Evolutionary conservation across 2,797 vertebrate species (phyloP), one percentile per base, ranked within the genome.

Genomic region (Anguilla obscura): DNA sequence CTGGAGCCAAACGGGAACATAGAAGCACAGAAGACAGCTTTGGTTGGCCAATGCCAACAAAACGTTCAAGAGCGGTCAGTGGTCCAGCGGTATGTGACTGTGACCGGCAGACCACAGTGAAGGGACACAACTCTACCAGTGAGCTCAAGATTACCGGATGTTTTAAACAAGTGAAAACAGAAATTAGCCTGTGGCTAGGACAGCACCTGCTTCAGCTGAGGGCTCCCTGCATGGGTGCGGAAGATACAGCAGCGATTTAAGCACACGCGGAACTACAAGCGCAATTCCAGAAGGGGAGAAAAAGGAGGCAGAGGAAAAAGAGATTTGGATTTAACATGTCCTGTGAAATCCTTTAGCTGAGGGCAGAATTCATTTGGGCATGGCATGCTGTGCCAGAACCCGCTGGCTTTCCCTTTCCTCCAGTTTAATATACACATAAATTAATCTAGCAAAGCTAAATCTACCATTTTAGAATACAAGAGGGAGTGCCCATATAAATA

Each of bases 321-420:
- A 82, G 1, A 9, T 82, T 21, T 50, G 21, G 79, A 33, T 45
- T 40, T 21, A 50, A 24, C 7, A 66, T 24, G 36, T 63, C 86
- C 58, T 45, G 45, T 48, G 66, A 85, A 84, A 71, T 85, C 80
- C 63, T 85, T 88, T 58, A 85, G 79, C 80, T 7, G 33, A 80
- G 83, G 58, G 5, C 50, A 36, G 45, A 85, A 85, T 58, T 58
- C 12, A 82, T 82, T 50, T 76, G 48, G 8, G 24, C 79, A 82
- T 1, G 45, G 40, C 18, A 12, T 48, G 10, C 6, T 82, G 40
- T 1, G 9, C 24, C 79, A 12, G n/a, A 82, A 82, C 18, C 79
- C 45, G 10, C 45, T n/a, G 45, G 10, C 10, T 82, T 48, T 50
- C 21, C 7, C 24, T 48, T 82, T 45, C 4, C 45, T 18, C n/a